These are phyloP conservation scores for Cancer borealis DNA, from an alignment of 2,888 invertebrate genomes.

Conservation along the genomic window DNA sequence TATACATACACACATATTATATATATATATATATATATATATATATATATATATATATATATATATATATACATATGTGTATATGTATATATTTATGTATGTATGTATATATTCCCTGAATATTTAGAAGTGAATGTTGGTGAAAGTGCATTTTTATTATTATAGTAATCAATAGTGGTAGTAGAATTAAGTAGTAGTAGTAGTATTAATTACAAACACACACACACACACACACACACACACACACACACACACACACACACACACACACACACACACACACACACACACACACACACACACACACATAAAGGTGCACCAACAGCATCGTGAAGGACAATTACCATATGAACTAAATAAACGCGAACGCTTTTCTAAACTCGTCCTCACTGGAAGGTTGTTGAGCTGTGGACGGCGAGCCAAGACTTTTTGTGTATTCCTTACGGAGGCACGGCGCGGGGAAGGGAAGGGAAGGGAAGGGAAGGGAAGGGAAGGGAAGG, in stretches of 20 bases:
- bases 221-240: no score
- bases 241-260: not conserved
- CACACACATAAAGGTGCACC: not conserved
- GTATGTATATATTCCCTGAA: no score
- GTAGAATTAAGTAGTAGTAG: not conserved
- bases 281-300: not conserved
- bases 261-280: not conserved
- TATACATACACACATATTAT: not conserved
- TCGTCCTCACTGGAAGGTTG: not conserved
- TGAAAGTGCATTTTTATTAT: no score
- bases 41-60: not conserved
- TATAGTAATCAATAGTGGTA: no score
- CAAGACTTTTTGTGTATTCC: not conserved
- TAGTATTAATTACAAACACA: not conserved
- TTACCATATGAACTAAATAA: constrained; percentile 20
- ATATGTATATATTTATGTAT: no score
- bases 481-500: not conserved
- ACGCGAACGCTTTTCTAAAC: not conserved
- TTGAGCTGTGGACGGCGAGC: not conserved
- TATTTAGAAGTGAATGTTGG: no score
- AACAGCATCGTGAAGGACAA: not conserved
- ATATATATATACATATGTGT: not conserved
- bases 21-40: not conserved
- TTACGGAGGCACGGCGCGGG: not conserved
- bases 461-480: not conserved